phyloP scores from a whole-genome alignment of 1,140 invertebrate species.

The Calliphora vicina region DNA sequence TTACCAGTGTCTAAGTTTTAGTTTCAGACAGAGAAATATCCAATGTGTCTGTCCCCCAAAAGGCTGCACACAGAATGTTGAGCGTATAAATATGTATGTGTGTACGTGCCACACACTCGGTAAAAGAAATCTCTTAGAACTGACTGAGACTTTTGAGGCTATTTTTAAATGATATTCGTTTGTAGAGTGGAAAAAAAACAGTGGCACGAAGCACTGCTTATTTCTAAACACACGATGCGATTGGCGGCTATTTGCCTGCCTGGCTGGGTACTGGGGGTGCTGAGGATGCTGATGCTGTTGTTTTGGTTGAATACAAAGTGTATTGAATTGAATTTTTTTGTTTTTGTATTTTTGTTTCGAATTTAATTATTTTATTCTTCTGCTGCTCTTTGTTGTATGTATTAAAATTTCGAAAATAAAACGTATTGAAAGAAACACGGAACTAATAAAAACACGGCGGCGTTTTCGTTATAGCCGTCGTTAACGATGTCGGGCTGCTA shows the following conservation, averaged over 20 bases:
- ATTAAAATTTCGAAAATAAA: not conserved
- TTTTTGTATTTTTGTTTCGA: not conserved
- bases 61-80: slow-evolving; percentile 18
- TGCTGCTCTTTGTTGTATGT: slow-evolving; percentile 33
- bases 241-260: slow-evolving; percentile 25
- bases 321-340: not conserved
- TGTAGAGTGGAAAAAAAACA: slow-evolving; percentile 40
- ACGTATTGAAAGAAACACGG: slow-evolving; percentile 37
- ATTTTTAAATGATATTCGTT: not conserved
- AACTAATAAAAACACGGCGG: slow-evolving; percentile 33
- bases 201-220: not conserved
- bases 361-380: not conserved
- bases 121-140: not conserved
- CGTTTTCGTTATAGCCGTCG: slow-evolving; percentile 43
- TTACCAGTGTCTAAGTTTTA: not conserved
- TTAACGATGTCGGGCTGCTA: slow-evolving; percentile 34
- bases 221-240: slow-evolving; percentile 12
- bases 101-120: not conserved
- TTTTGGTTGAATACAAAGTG: no score
- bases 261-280: not conserved
- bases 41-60: slow-evolving; percentile 46
- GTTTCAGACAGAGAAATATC: slow-evolving; percentile 38
- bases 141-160: not conserved
- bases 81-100: no score
- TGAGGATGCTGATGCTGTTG: not conserved